Evolutionary conservation across 2,888 invertebrate genomes (phyloP).

Genomic region (Morpho deidamia): DNA sequence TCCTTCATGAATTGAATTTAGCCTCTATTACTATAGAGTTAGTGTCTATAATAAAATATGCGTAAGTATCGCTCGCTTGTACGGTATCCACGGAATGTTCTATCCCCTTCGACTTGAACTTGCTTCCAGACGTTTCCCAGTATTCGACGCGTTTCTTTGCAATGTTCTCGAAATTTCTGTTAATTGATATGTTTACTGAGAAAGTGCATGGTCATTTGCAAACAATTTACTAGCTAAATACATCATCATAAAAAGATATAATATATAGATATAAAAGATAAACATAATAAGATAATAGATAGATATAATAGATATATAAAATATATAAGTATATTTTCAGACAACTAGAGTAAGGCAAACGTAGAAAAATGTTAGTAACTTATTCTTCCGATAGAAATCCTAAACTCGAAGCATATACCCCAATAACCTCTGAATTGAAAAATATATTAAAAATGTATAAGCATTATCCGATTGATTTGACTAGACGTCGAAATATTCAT

Average conservation of each 20-base stretch:
- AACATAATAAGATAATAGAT: no score
- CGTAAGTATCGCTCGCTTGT: conserved; percentile 1
- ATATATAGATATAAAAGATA: no score
- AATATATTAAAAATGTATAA: no score
- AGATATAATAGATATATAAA: no score
- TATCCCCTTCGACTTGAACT: conserved; percentile 8
- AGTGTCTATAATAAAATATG: neutral
- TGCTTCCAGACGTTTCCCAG: conserved; percentile 15
- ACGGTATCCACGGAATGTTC: conserved; percentile 14
- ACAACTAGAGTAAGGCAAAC: no score
- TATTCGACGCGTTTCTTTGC: conserved; percentile 9
- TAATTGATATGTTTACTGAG: conserved; percentile 7
- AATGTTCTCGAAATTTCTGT: conserved; percentile 10
- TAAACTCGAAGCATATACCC: no score
- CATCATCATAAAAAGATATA: no score
- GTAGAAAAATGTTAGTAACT: no score
- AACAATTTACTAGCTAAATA: neutral
- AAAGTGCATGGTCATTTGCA: neutral
- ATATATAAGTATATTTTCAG: no score
- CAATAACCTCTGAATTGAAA: no score
- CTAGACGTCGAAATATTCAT: no score
- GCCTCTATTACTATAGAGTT: neutral
- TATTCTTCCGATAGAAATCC: neutral
- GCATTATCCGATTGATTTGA: no score
- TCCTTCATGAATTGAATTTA: conserved; percentile 1